Percentiles rank a stretch among this genome's conserved stretches.
phyloP scores from a whole-genome alignment of 2,113 vertebrate genomes.

The Phrynosoma blainvillii region DNA sequence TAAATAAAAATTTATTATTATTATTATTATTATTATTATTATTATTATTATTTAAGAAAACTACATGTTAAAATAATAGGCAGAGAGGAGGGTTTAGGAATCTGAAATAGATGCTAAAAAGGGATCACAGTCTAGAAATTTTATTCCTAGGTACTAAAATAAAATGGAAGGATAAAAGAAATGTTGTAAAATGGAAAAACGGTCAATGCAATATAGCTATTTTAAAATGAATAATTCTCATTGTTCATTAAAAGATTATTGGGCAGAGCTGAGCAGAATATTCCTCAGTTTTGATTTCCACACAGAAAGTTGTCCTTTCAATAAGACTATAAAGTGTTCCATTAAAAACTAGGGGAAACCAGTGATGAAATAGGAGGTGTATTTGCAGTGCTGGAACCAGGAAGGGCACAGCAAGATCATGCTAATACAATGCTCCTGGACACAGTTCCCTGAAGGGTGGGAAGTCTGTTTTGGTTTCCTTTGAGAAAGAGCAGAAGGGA shows the following conservation, averaged over 20 bases:
- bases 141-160: slow-evolving; percentile 29
- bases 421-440: neutral
- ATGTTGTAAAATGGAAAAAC: neutral
- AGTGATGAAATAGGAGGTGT: neutral
- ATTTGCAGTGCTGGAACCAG: neutral
- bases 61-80: slow-evolving; percentile 32
- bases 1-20: too few species aligned
- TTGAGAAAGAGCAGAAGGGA: neutral
- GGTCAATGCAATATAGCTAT: neutral
- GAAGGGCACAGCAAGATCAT: neutral
- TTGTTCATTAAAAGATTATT: neutral
- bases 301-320: neutral
- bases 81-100: slow-evolving; percentile 29
- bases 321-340: neutral
- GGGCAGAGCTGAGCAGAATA: neutral
- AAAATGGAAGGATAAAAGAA: slow-evolving; percentile 26
- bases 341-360: too few species aligned
- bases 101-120: neutral
- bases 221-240: neutral
- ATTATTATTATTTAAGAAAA: slow-evolving; percentile 30
- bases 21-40: too few species aligned
- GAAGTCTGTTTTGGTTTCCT: neutral
- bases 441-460: neutral
- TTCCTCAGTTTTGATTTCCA: neutral
- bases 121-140: slow-evolving; percentile 40